Evolutionary conservation across 2,888 invertebrate species (phyloP).

Genomic region (Eudemis profundana): DNA sequence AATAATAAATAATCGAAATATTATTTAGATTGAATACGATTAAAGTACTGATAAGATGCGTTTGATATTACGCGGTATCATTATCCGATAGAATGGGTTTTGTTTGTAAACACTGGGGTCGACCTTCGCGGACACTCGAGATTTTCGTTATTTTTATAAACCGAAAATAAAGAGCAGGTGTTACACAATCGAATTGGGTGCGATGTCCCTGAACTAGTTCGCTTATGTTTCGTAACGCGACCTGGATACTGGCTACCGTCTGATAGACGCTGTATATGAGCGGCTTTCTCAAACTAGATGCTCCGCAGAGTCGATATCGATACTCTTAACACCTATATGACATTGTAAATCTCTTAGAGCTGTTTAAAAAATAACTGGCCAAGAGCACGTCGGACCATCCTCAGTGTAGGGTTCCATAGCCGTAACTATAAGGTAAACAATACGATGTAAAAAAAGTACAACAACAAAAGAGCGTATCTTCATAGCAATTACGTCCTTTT

Average conservation of each 20-base stretch:
- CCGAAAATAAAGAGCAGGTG: constrained; percentile 56
- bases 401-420: too few species aligned
- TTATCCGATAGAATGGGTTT: constrained; percentile 31
- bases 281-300: constrained; percentile 28
- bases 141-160: constrained; percentile 14
- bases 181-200: constrained; percentile 72
- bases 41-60: constrained; percentile 21
- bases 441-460: too few species aligned
- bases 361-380: neutral
- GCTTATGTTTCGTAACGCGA: constrained; percentile 74
- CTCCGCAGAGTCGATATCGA: constrained; percentile 18
- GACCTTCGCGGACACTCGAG: neutral
- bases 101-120: constrained; percentile 31
- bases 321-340: constrained; percentile 1
- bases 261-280: constrained; percentile 49
- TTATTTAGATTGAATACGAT: neutral
- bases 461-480: too few species aligned
- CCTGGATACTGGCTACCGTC: constrained; percentile 69
- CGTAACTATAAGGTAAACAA: too few species aligned
- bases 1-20: too few species aligned
- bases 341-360: neutral
- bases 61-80: constrained; percentile 47
- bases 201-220: constrained; percentile 79
- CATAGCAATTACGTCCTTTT: too few species aligned
- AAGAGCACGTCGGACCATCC: too few species aligned